These are phyloP conservation scores for Sphecodes monilicornis DNA, from an alignment of 2,888 invertebrate genomes.

Conservation along the genomic window DNA sequence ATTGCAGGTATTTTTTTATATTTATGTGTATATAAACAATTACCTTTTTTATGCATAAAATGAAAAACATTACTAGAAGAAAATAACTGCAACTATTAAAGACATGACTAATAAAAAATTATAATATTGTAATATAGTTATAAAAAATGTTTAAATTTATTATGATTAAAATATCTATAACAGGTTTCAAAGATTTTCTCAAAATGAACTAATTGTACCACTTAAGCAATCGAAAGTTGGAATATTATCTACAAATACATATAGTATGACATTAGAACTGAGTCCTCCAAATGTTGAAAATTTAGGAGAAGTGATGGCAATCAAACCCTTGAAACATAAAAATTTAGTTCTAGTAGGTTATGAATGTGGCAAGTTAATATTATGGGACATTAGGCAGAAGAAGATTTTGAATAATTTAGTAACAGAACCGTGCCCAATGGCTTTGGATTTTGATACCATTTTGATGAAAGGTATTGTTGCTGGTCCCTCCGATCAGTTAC, in stretches of 20 bases:
- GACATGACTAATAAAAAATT: not conserved
- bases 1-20: conserved; percentile 87
- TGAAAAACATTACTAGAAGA: not conserved
- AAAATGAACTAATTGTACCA: conserved; percentile 88
- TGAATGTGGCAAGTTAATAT: conserved; percentile 89
- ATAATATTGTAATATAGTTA: not conserved
- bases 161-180: conserved; percentile 19
- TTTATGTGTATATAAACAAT: not conserved
- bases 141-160: not conserved
- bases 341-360: conserved; percentile 89
- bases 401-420: conserved; percentile 86
- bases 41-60: not conserved
- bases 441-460: conserved; percentile 89
- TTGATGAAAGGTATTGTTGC: conserved; percentile 89
- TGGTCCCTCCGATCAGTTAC: conserved; percentile 87
- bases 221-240: conserved; percentile 87
- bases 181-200: conserved; percentile 84
- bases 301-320: conserved; percentile 89
- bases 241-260: conserved; percentile 85
- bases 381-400: conserved; percentile 90
- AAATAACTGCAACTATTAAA: not conserved
- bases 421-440: conserved; percentile 88
- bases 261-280: conserved; percentile 74
- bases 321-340: conserved; percentile 86
- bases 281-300: conserved; percentile 66